A percentile compares a stretch with the other conserved stretches of the same genome.
Evolutionary conservation across 2,888 invertebrate species (phyloP).

Genomic region (Allolobophora icterica): DNA sequence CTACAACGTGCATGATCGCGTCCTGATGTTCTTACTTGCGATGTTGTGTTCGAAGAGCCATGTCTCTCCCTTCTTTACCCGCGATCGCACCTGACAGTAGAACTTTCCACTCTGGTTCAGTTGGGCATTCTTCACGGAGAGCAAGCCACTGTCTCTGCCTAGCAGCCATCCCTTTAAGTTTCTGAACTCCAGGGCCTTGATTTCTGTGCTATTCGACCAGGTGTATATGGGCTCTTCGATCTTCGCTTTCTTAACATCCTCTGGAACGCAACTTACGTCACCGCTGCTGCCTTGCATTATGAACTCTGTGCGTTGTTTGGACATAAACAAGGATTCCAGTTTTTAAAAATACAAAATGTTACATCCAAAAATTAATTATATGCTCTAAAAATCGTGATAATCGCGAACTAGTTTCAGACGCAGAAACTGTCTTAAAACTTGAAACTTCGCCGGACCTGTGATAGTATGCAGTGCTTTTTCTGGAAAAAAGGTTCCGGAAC

Average conservation of each 20-base stretch:
- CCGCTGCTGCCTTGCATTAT: background rate
- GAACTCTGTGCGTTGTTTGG: background rate
- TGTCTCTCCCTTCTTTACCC: background rate
- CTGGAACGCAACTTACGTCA: background rate
- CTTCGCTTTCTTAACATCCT: background rate
- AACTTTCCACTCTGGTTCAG: background rate
- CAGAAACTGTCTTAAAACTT: background rate
- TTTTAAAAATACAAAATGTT: background rate
- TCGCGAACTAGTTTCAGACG: background rate
- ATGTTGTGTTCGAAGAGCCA: background rate
- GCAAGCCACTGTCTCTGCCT: background rate
- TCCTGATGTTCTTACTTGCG: background rate
- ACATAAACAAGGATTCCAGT: background rate
- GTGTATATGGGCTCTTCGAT: background rate
- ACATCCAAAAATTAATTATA: background rate
- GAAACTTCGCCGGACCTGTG: too few relatives aligned
- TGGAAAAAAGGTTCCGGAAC: too few relatives aligned
- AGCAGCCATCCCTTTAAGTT: background rate
- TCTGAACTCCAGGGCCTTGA: background rate
- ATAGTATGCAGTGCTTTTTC: too few relatives aligned
- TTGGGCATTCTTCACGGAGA: background rate
- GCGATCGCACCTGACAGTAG: background rate
- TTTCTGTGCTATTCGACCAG: background rate
- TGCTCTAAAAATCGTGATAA: background rate
- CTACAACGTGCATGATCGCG: too few relatives aligned